A percentile compares a stretch with the other conserved stretches of the same genome.
phyloP scores from a whole-genome alignment of 2,113 vertebrate species.

The Megalops atlanticus region DNA sequence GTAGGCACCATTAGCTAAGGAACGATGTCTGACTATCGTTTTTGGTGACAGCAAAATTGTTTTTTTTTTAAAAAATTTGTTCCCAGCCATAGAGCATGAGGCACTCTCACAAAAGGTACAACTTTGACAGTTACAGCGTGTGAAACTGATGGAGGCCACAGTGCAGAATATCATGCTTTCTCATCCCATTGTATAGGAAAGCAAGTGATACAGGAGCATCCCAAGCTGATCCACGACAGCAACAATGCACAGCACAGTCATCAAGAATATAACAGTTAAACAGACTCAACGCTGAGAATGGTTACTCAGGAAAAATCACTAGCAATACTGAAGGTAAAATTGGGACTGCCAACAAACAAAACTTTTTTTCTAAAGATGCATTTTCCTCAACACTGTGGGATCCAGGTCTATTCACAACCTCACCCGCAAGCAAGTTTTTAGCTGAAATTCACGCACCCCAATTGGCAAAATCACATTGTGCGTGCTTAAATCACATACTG shows the following conservation, averaged over 20 bases:
- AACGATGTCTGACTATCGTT: background rate
- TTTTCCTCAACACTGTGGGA: background rate
- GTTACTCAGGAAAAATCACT: background rate
- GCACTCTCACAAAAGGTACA: background rate
- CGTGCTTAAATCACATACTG: background rate
- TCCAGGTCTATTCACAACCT: conserved; percentile 1
- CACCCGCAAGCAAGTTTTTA: background rate
- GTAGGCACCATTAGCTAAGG: background rate
- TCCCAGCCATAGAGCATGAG: background rate
- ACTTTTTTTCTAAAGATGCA: background rate
- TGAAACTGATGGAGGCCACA: background rate
- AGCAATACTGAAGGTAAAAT: conserved; percentile 3
- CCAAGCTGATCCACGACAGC: background rate
- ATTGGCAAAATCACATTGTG: background rate
- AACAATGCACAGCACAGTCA: background rate
- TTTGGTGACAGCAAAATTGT: background rate
- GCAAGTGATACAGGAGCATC: background rate
- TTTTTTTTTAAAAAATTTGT: background rate
- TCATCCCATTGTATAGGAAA: background rate
- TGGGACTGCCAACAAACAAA: background rate
- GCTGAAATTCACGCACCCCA: background rate
- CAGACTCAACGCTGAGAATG: background rate
- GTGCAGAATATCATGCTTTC: background rate
- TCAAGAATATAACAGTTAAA: background rate
- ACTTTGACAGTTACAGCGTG: background rate